Evolutionary conservation across 1,140 invertebrate species (phyloP), one percentile per base, ranked within the genome.

Genomic region (Antheraea pernyi): DNA sequence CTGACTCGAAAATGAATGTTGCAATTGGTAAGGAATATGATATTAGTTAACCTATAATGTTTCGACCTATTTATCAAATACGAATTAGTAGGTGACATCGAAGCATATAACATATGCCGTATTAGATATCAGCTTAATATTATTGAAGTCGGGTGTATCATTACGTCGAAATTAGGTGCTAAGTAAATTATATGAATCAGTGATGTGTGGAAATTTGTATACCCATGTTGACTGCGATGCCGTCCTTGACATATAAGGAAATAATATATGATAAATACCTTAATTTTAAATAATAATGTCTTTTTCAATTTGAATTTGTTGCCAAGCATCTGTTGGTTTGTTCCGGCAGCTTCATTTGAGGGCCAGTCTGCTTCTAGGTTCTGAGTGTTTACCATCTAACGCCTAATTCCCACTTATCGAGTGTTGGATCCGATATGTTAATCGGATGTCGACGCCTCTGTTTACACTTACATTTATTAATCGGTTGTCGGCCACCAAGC

Each of bases 141-240:
- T 74, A 71, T 73, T 70, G 70, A 76, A 75, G 69, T 63, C 72
- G 77, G 75, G 69, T 59, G 67, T 79, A 71, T 87, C 76, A 89
- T 91, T 91, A 91, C 78, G 80, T 80, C 67, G 68, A 82, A 84
- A 89, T 89, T 86, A 86, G 81, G 84, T 88, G 85, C 72, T 83
- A 88, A 86, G 81, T 85, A 89, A 90, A 88, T 88, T 86, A 87
- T 78, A 86, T 73, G 72, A 77, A 76, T 81, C 71, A 69, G 65
- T 36, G 63, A 60, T 48, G 39, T 48, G 37, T 68, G 39, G 67
- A 61, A 61, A 61, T 30, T 64, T 65, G 65, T 64, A 10, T 71
- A 66, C 67, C 48, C 22, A 30, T 30, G 1, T 30, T 30, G 61
- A 5, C 37, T 11, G 62, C 2, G 13, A 16, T n/a, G 39, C 16